Evolutionary conservation across 2,113 vertebrate species (phyloP), one percentile per base, ranked within the genome.

Genomic region (Ptyas mucosa): DNA sequence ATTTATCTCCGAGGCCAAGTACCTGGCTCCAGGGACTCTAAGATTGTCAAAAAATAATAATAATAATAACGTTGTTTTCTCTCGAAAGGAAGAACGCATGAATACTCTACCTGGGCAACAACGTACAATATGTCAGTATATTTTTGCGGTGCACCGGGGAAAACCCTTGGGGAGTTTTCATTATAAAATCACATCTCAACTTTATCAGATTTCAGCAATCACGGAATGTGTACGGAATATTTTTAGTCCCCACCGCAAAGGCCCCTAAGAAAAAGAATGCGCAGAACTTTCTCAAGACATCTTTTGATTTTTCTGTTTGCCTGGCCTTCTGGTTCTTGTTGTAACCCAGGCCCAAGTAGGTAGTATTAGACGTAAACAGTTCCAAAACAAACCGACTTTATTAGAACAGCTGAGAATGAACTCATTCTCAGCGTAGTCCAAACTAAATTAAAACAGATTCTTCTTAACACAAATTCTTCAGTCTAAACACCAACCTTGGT

Each of bases 141-240:
- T 92, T 92, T 92, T 55, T 89, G 75, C 23, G 21, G 58, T 89
- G 88, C 61, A 81, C 54, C 87, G 81, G 87, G 43, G 43, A 46
- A 46, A 46, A 46, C 61, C 87, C 61, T 81, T 92, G 34, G 87
- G 91, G 91, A 89, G 34, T 89, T 92, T 92, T 55, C 58, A 81
- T 92, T 89, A 89, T 89, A 3, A 55, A 89, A 92, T 75, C 91
- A 29, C 54, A 92, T 54, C 87, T 92, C 21, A 4, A 8, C 85
- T 75, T 88, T 88, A 88, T 88, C 91, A 75, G 54, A 52, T 88
- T 92, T 92, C 14, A 52, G 46, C 75, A 81, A 92, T 92, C 61
- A 54, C 46, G 87, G 87, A 61, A 75, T 55, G 64, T 89, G 91
- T 89, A 55, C 24, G 21, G 87, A 89, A 89, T 92, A 89, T 26